Evolutionary conservation across 2,888 invertebrate species (phyloP).

Genomic region (Lasioglossum lativentre): DNA sequence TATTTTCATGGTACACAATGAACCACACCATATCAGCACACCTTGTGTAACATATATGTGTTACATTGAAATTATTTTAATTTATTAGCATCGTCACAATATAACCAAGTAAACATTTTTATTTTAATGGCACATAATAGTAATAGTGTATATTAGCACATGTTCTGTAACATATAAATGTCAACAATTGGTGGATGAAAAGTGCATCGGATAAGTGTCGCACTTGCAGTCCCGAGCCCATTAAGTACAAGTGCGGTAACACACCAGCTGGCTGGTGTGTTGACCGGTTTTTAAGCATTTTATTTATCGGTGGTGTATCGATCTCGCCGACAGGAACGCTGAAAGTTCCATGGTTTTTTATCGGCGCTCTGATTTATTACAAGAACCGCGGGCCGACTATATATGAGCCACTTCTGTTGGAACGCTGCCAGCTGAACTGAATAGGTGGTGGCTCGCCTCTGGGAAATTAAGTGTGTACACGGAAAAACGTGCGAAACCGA

Average conservation of each 20-base stretch:
- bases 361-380: constrained; percentile 58
- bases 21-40: no score
- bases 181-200: background rate
- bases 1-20: no score
- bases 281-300: constrained; percentile 25
- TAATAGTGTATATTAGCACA: background rate
- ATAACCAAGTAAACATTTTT: no score
- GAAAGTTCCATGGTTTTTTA: constrained; percentile 52
- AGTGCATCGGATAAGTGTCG: background rate
- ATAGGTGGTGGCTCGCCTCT: constrained; percentile 61
- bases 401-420: constrained; percentile 54
- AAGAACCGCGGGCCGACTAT: constrained; percentile 47
- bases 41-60: no score
- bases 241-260: background rate
- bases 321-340: constrained; percentile 42
- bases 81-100: no score
- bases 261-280: background rate
- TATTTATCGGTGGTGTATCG: constrained; percentile 52
- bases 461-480: constrained; percentile 65
- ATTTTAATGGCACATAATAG: background rate
- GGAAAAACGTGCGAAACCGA: constrained; percentile 62
- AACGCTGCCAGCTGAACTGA: constrained; percentile 58
- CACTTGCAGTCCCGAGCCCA: background rate
- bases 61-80: no score
- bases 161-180: background rate